phyloP scores from a whole-genome alignment of 2,113 vertebrate genomes.

The Pongo pygmaeus region DNA sequence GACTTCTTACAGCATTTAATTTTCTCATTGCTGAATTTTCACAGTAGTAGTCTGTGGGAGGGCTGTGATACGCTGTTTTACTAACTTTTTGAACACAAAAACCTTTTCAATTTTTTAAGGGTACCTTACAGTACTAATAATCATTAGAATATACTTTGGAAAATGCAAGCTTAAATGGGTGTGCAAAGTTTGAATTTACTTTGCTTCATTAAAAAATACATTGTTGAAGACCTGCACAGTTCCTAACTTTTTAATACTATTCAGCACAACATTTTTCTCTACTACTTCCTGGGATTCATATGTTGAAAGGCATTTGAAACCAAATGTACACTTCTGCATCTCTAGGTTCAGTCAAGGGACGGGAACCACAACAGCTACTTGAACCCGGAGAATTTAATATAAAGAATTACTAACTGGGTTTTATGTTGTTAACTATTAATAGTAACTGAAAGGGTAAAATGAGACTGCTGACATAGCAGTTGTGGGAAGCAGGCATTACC shows the following conservation, averaged over 20 bases:
- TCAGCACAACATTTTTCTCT: too few relatives aligned
- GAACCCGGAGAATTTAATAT: background rate
- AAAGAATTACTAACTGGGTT: background rate
- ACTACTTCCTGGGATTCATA: too few relatives aligned
- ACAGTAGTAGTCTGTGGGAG: background rate
- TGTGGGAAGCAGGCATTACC: background rate
- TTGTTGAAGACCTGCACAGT: too few relatives aligned
- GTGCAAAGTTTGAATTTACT: background rate
- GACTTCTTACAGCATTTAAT: background rate
- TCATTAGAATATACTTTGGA: background rate
- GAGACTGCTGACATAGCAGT: background rate
- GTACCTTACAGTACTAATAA: background rate
- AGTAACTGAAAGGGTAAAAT: background rate
- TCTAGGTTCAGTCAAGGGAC: background rate
- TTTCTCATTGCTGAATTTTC: background rate
- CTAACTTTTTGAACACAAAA: conserved; percentile 19
- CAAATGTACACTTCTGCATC: background rate
- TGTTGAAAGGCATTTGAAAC: too few relatives aligned
- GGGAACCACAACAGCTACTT: background rate
- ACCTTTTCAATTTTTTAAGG: background rate
- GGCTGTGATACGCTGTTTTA: background rate
- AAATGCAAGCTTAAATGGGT: background rate
- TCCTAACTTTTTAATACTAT: too few relatives aligned
- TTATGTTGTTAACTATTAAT: background rate
- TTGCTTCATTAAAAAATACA: too few relatives aligned